Evolutionary conservation across 1,140 invertebrate genomes (phyloP).

Genomic region (Hylaeus volcanicus): DNA sequence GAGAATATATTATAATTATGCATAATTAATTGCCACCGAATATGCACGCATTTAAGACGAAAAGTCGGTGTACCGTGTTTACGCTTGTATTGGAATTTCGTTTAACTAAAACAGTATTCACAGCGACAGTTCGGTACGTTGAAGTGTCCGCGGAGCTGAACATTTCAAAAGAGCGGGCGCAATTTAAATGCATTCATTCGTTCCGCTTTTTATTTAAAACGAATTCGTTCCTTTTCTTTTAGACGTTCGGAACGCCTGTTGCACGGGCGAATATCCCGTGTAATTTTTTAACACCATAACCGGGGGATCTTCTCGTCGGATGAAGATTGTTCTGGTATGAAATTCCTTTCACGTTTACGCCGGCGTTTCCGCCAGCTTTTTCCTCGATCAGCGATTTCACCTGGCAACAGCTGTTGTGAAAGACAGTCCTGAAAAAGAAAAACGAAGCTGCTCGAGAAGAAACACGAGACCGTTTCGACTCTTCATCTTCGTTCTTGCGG

Average conservation of each 20-base stretch:
- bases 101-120: constrained; percentile 2
- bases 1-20: too few relatives aligned
- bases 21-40: too few relatives aligned
- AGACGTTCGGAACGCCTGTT: constrained; percentile 40
- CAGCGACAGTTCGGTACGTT: not conserved
- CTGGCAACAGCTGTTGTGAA: constrained; percentile 65
- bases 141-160: not conserved
- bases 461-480: constrained; percentile 35
- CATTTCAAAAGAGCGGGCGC: constrained; percentile 7
- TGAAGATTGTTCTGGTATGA: constrained; percentile 55
- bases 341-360: constrained; percentile 66
- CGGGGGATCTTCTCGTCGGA: constrained; percentile 8
- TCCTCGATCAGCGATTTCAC: constrained; percentile 58
- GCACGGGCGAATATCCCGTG: constrained; percentile 19
- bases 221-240: not conserved
- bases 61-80: too few relatives aligned
- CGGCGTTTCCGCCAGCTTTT: constrained; percentile 49
- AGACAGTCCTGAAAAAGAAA: constrained; percentile 58
- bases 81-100: not conserved
- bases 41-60: too few relatives aligned
- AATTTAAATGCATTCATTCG: constrained; percentile 25
- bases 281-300: constrained; percentile 55
- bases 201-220: constrained; percentile 20
- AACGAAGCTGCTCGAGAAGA: constrained; percentile 42
- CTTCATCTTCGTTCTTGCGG: constrained; percentile 51